phyloP scores from a whole-genome alignment of 2,888 invertebrate species.

The Phyllotreta cruciferae region DNA sequence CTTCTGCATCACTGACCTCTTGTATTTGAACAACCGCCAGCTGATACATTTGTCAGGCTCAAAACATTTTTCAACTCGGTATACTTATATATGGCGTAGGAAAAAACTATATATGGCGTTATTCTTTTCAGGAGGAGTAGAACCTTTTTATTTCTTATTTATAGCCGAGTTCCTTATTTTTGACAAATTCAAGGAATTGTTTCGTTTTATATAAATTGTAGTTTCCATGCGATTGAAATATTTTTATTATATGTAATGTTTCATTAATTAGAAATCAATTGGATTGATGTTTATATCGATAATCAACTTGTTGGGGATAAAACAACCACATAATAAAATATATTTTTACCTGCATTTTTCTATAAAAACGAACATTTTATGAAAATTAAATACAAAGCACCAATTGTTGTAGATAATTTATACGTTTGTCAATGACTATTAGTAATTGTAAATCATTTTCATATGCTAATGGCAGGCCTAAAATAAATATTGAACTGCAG shows the following conservation, averaged over 20 bases:
- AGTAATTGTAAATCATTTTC: slow-evolving; percentile 37
- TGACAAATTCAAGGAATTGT: no score
- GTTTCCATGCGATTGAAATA: no score
- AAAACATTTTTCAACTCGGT: slow-evolving; percentile 35
- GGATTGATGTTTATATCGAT: no score
- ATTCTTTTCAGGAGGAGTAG: slow-evolving; percentile 24
- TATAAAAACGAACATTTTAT: no score
- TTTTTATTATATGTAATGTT: no score
- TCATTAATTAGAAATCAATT: no score
- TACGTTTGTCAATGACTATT: slow-evolving; percentile 32
- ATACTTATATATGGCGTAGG: slow-evolving; percentile 22
- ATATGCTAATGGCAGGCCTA: slow-evolving; percentile 32
- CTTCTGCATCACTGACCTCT: slow-evolving; percentile 38
- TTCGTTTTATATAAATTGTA: no score
- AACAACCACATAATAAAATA: no score
- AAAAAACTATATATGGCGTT: slow-evolving; percentile 30
- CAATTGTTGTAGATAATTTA: slow-evolving; percentile 34
- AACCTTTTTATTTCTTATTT: neutral
- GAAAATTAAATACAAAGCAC: slow-evolving; percentile 9
- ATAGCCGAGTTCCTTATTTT: no score
- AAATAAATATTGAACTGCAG: slow-evolving; percentile 29
- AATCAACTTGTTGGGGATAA: no score
- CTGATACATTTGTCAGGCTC: slow-evolving; percentile 44
- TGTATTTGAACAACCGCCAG: slow-evolving; percentile 40
- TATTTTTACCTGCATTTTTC: no score